phyloP scores from a whole-genome alignment of 2,888 invertebrate species.

The Ectemnius continuus region DNA sequence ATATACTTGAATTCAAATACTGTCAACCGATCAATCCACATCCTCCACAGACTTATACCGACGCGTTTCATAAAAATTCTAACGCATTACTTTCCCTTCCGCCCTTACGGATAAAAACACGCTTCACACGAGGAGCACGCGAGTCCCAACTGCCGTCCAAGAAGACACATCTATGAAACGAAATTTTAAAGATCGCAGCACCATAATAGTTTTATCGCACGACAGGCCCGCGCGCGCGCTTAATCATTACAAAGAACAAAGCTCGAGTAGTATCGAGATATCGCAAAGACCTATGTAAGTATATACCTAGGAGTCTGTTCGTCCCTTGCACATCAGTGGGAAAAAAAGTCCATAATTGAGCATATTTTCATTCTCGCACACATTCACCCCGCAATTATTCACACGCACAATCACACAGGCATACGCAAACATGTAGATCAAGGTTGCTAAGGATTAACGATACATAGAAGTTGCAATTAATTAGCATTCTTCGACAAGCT shows the following conservation, averaged over 20 bases:
- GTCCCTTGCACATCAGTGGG: conserved; percentile 14
- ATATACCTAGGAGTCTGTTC: conserved; percentile 12
- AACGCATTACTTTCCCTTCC: no score
- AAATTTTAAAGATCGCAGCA: conserved; percentile 56
- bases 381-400: not conserved
- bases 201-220: conserved; percentile 45
- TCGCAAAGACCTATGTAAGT: conserved; percentile 19
- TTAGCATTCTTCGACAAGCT: conserved; percentile 1
- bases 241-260: conserved; percentile 51
- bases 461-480: conserved; percentile 29
- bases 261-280: conserved; percentile 48
- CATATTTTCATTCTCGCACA: conserved; percentile 30
- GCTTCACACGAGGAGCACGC: conserved; percentile 10
- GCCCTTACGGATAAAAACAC: no score
- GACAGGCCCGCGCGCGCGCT: conserved; percentile 29
- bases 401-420: conserved; percentile 13
- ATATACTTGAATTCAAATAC: conserved; percentile 53
- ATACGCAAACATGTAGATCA: conserved; percentile 34
- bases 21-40: conserved; percentile 41
- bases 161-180: conserved; percentile 45
- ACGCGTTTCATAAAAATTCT: conserved; percentile 21
- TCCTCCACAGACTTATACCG: conserved; percentile 24
- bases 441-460: conserved; percentile 40
- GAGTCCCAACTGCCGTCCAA: not conserved
- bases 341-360: conserved; percentile 47